These are phyloP conservation scores for Centrocercus urophasianus DNA, from an alignment of 2,113 vertebrate genomes.

Conservation along the genomic window DNA sequence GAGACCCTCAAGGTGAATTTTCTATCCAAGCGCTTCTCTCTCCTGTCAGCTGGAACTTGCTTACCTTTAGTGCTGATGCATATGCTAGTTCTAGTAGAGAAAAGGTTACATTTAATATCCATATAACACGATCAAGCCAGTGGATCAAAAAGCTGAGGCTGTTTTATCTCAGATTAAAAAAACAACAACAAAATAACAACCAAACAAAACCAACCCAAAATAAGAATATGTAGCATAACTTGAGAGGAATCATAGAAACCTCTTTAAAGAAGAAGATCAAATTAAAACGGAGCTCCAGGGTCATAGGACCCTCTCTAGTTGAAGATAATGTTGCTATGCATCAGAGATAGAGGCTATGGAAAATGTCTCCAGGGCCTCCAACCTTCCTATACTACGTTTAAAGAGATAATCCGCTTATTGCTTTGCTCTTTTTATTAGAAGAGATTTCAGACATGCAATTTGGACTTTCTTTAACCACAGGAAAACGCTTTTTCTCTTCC, in stretches of 20 bases:
- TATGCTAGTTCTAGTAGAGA: constrained; percentile 18
- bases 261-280: constrained; percentile 66
- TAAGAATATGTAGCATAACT: constrained; percentile 59
- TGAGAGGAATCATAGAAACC: constrained; percentile 47
- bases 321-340: constrained; percentile 61
- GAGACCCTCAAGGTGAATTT: not conserved
- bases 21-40: not conserved
- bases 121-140: constrained; percentile 42
- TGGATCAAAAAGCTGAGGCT: constrained; percentile 53
- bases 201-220: constrained; percentile 45
- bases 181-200: constrained; percentile 40
- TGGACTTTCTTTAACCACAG: constrained; percentile 58
- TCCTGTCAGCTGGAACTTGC: constrained; percentile 16
- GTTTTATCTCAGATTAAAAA: constrained; percentile 40
- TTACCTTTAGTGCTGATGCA: constrained; percentile 5
- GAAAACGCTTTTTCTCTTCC: constrained; percentile 57
- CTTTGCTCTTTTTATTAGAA: constrained; percentile 68
- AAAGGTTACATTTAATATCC: constrained; percentile 38
- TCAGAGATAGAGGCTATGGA: constrained; percentile 61
- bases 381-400: constrained; percentile 67
- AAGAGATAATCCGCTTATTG: constrained; percentile 71
- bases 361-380: constrained; percentile 56
- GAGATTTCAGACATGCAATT: constrained; percentile 59
- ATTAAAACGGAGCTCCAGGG: constrained; percentile 66
- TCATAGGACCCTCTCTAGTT: constrained; percentile 63